Percentiles rank a stretch among this genome's conserved stretches.
Conservation (phyloP, 2,888 invertebrate species). For the Phortica okadai region DNA sequence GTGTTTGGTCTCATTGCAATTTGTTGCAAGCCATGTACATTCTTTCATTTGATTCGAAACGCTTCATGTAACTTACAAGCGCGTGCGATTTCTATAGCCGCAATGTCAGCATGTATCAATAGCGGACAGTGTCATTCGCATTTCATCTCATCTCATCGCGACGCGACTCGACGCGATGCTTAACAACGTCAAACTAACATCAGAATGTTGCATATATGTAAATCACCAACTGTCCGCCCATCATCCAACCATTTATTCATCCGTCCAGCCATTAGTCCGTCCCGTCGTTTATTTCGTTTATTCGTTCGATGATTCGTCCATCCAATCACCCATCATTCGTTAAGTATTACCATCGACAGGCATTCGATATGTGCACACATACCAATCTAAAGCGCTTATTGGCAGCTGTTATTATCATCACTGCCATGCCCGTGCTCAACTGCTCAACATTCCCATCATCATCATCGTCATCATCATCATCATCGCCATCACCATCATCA, state of each 20-base stretch:
- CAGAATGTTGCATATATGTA: slow-evolving; percentile 62
- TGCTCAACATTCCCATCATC: not conserved
- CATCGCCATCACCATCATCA: not conserved
- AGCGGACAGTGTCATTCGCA: not conserved
- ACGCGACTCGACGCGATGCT: not conserved
- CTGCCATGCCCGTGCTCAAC: not conserved
- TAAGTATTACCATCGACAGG: no score
- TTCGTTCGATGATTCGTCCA: slow-evolving; percentile 47
- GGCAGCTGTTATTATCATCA: slow-evolving; percentile 15
- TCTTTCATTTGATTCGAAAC: slow-evolving; percentile 15
- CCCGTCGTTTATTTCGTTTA: not conserved
- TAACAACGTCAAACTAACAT: slow-evolving; percentile 12
- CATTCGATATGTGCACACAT: not conserved
- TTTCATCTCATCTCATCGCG: not conserved
- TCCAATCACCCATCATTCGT: not conserved
- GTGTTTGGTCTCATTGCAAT: slow-evolving; percentile 22
- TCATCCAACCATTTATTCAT: not conserved
- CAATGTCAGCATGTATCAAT: not conserved
- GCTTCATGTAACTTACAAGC: not conserved
- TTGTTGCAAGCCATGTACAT: slow-evolving; percentile 24
- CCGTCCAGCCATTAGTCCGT: not conserved
- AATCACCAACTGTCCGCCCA: slow-evolving; percentile 50
- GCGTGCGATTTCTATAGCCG: not conserved
- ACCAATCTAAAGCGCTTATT: slow-evolving; percentile 16
- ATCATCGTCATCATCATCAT: not conserved